Evolutionary conservation across 2,888 invertebrate genomes (phyloP).

Genomic region (Brachyptera risi): DNA sequence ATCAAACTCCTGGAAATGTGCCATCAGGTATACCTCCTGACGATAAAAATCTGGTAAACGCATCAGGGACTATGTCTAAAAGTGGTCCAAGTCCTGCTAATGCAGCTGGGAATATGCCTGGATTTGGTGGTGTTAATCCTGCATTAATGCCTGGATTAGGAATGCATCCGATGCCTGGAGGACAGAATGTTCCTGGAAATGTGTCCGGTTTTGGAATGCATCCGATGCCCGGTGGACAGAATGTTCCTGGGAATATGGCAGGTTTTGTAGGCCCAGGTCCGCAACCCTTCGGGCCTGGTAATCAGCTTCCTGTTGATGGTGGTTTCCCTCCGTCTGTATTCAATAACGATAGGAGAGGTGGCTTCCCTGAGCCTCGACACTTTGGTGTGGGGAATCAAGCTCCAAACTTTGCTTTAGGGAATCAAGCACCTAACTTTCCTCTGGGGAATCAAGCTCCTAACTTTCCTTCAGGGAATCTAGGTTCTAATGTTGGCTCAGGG

Average conservation of each 20-base stretch:
- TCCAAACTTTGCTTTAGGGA: background rate
- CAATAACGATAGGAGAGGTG: no score
- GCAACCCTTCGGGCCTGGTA: background rate
- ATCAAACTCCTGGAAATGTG: background rate
- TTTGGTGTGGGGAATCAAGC: conserved; percentile 10
- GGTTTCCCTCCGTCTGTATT: no score
- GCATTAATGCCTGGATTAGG: background rate
- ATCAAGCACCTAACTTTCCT: conserved; percentile 1
- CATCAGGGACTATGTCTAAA: background rate
- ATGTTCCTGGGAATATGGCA: background rate
- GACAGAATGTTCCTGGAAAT: background rate
- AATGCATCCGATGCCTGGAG: background rate
- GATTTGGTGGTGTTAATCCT: background rate
- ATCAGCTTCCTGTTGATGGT: background rate
- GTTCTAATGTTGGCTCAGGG: conserved; percentile 18
- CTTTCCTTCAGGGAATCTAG: background rate
- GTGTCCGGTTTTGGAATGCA: background rate
- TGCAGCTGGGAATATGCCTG: background rate
- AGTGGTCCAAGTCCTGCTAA: background rate
- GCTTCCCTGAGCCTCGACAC: no score
- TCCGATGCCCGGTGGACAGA: background rate
- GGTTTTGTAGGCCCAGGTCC: background rate
- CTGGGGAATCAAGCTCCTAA: conserved; percentile 24
- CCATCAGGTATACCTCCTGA: background rate
- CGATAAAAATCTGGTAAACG: background rate